Percentiles rank a stretch among this genome's conserved stretches.
These are phyloP conservation scores for Saguinus imperator DNA, from an alignment of 2,113 vertebrate species.

Conservation along the genomic window DNA sequence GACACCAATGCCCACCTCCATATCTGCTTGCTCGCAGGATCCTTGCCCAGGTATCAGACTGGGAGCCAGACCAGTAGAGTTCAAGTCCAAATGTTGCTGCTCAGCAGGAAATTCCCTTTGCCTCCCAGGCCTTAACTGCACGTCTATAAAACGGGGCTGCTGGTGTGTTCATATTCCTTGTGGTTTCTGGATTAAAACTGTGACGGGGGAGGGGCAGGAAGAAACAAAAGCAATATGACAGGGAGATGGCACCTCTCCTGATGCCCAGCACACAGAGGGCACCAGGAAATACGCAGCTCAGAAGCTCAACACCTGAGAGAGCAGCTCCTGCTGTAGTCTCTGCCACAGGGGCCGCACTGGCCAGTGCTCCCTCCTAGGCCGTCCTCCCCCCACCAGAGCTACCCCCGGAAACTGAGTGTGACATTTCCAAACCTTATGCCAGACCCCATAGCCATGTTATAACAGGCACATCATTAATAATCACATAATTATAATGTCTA, in stretches of 20 bases:
- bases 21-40: neutral
- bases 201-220: no score
- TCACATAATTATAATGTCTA: neutral
- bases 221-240: neutral
- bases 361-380: neutral
- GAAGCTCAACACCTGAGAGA: no score
- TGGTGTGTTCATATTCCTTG: neutral
- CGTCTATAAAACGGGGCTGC: neutral
- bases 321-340: neutral
- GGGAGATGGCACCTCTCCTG: neutral
- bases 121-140: neutral
- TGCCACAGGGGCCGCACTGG: neutral
- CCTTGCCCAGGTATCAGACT: neutral
- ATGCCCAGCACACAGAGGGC: neutral
- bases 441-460: neutral
- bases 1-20: neutral
- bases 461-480: neutral
- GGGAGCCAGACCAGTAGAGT: neutral
- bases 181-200: neutral
- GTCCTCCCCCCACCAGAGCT: neutral
- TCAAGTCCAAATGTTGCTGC: neutral
- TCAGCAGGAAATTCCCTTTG: neutral
- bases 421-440: neutral
- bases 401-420: neutral
- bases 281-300: neutral